These are phyloP conservation scores for Epinephelus cyanopodus DNA, from an alignment of 2,113 vertebrate genomes.

Conservation along the genomic window DNA sequence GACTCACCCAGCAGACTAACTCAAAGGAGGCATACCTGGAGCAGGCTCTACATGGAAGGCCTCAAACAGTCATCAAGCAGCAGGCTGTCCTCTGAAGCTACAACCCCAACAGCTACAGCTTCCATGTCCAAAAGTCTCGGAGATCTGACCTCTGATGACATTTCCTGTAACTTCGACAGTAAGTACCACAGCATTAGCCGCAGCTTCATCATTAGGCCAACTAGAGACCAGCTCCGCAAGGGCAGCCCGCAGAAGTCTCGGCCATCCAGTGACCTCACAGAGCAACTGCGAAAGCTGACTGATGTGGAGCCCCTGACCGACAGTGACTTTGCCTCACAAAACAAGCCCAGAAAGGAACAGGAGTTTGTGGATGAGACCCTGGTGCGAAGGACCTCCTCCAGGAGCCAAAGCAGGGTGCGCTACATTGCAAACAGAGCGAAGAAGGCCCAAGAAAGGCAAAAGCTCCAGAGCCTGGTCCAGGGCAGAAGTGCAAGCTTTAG, in stretches of 20 bases:
- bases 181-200: constrained; percentile 91
- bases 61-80: constrained; percentile 84
- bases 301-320: constrained; percentile 88
- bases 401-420: constrained; percentile 93
- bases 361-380: constrained; percentile 70
- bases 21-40: constrained; percentile 89
- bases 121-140: constrained; percentile 95
- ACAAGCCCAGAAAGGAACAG: constrained; percentile 15
- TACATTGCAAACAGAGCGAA: constrained; percentile 93
- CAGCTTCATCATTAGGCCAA: constrained; percentile 86
- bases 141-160: constrained; percentile 94
- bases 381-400: constrained; percentile 89
- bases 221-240: constrained; percentile 80
- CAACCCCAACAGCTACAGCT: constrained; percentile 29
- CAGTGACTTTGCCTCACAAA: constrained; percentile 85
- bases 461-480: constrained; percentile 84
- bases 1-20: constrained; percentile 67
- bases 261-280: constrained; percentile 82
- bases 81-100: constrained; percentile 61
- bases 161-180: constrained; percentile 88
- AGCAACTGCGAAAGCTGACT: constrained; percentile 90
- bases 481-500: constrained; percentile 57
- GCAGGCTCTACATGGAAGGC: constrained; percentile 88
- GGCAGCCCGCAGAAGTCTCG: constrained; percentile 33
- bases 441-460: constrained; percentile 91